These are phyloP conservation scores for Tetramorium alpestre DNA, from an alignment of 1,140 invertebrate species.

Conservation along the genomic window DNA sequence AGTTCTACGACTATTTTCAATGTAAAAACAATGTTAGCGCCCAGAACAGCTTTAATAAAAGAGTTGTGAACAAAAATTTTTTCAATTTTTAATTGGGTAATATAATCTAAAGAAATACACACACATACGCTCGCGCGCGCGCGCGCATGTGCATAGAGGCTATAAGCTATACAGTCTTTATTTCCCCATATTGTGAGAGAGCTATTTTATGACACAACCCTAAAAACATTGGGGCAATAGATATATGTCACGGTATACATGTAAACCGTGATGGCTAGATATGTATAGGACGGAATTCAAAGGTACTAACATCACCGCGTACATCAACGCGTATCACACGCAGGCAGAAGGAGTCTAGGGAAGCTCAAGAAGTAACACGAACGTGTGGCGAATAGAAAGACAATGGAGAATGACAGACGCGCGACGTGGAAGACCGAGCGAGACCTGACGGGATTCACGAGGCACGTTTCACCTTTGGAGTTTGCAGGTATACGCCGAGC, in stretches of 20 bases:
- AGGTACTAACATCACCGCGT: not conserved
- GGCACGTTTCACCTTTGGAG: constrained; percentile 72
- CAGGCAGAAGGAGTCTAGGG: constrained; percentile 2
- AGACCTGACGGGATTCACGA: constrained; percentile 47
- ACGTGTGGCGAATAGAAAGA: constrained; percentile 63
- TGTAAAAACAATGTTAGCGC: too few species aligned
- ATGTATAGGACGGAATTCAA: not conserved
- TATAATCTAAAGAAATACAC: not conserved
- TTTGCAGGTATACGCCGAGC: constrained; percentile 66
- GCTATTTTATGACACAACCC: not conserved
- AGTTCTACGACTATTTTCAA: too few species aligned
- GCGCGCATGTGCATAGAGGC: too few species aligned
- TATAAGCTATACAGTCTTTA: not conserved
- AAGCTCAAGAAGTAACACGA: constrained; percentile 58
- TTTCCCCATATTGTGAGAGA: not conserved
- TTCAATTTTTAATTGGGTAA: not conserved
- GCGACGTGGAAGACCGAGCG: constrained; percentile 52
- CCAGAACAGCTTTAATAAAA: too few species aligned
- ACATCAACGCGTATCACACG: constrained; percentile 24
- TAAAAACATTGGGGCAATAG: not conserved
- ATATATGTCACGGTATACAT: not conserved
- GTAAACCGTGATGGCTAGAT: too few species aligned
- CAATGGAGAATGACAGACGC: constrained; percentile 59
- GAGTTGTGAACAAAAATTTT: not conserved
- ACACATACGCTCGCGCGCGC: too few species aligned